Conservation (phyloP, 37 sponge, comb jelly and placozoan species). For the Corticium candelabrum region DNA sequence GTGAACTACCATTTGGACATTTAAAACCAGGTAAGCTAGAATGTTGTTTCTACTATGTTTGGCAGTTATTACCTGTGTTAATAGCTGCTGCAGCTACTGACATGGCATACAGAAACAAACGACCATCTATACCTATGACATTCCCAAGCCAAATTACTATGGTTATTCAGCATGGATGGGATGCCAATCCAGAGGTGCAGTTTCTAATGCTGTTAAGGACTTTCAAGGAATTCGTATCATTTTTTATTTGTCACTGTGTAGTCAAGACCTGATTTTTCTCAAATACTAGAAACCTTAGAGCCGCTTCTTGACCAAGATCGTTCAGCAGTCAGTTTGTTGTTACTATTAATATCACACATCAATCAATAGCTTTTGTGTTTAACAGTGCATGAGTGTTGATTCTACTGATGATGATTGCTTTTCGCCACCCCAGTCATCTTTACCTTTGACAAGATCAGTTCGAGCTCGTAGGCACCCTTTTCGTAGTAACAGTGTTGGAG, state of each 20-base stretch:
- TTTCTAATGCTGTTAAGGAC: background rate
- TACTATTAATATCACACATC: too few species aligned
- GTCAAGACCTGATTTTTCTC: conserved; percentile 5
- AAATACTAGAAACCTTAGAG: conserved; percentile 10
- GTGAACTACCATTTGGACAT: conserved; percentile 35
- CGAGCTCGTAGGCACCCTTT: too few species aligned
- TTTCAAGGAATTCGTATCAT: background rate
- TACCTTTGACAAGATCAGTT: too few species aligned
- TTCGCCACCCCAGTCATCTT: too few species aligned
- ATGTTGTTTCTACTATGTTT: background rate
- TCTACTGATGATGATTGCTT: too few species aligned
- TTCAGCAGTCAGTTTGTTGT: too few species aligned
- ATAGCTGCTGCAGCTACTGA: conserved; percentile 41
- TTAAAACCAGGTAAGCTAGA: conserved; percentile 32
- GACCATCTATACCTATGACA: conserved; percentile 25
- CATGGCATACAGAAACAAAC: conserved; percentile 42
- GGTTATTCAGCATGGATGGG: conserved; percentile 29
- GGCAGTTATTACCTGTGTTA: background rate
- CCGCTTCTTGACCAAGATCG: background rate
- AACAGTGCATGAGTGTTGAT: too few species aligned
- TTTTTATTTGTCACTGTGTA: too few species aligned
- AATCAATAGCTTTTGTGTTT: background rate
- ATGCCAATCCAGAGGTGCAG: conserved; percentile 25
- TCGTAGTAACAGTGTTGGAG: too few species aligned
- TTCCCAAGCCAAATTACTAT: conserved; percentile 15